Base-by-base conservation (phyloP, 2,888 invertebrate species). In the Temnothorax ravouxi region DNA sequence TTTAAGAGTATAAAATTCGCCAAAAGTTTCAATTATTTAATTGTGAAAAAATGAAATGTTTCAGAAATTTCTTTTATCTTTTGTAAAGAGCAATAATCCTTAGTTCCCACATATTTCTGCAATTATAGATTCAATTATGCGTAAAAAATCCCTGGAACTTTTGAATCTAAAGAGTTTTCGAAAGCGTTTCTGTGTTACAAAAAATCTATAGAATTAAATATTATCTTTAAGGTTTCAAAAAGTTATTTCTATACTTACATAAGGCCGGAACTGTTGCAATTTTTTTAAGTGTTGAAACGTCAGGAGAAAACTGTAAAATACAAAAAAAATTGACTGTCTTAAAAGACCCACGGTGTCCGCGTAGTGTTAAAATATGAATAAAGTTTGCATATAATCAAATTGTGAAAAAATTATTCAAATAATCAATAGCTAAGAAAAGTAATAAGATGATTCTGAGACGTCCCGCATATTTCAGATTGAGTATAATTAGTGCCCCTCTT, bases 401-500 rank as follows among this genome's bases (percentile, higher is more conserved):
- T 50, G 38, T 13, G 25, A 2, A 29, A 9, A 47, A 52, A 59
- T 41, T 74, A n/a, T 11, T 41, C 69, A 29, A n/a, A 74, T 59
- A 29, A 59, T 74, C 13, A 47, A 15, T 44, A 61, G 21, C 25
- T 44, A 47, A 44, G 6, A 38, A 38, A 21, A 52, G 15, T 21
- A 21, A 15, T 1, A 9, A n/a, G 11, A 75, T 62, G 64, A 54
- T 54, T 29, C 29, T 44, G 44, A 41, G 6, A 38, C 11, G 54
- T 47, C 25, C 18, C 59, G 75, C 38, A 66, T 64, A 71, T 79
- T 67, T 75, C 9, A 83, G n/a, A n/a, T n/a, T n/a, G 52, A 52
- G 56, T 66, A 29, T 82, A 74, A 59, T 54, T 34, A 25, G 56
- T 52, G 25, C 11, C 29, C 72, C 44, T 38, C 52, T 69, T 52